Base-by-base conservation (phyloP, 2,888 invertebrate genomes). In the Lobophora halterata region DNA sequence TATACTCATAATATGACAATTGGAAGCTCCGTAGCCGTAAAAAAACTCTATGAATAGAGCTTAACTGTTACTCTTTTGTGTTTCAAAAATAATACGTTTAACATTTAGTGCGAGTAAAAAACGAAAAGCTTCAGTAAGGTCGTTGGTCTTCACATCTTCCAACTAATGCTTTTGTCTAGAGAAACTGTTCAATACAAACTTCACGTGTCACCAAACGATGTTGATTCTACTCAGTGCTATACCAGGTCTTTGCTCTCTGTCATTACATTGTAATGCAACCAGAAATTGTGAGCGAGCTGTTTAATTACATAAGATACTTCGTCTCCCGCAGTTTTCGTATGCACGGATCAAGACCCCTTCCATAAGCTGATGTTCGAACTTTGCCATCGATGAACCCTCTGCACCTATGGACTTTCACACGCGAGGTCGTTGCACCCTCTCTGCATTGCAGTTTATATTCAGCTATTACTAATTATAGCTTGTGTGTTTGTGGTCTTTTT, bases 181-280 rank as follows among this genome's bases (percentile, higher is more conserved):
- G 36, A 36, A 34, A 31, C 41, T 42, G 36, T 41, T 51, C 40
- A 48, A 46, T 41, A 44, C 43, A 44, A 30, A 33, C 33, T 34
- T 44, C 19, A 41, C 34, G 41, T 50, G 34, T 38, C 46, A 38
- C 48, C 46, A 46, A 49, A 49, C 38, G 36, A 44, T 44, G 46
- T 42, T 46, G 46, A 46, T 47, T 40, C 31, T 31, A 29, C 17
- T 36, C 19, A 20, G 40, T 21, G 30, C 5, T 27, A 38, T n/a
- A n/a, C n/a, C n/a, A n/a, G 47, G 51, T 43, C 47, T 42, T 51
- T 51, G 47, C 47, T 43, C 47, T 45, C 43, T 9, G 30, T 39
- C 23, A n/a, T n/a, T n/a, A 36, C 31, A 32, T 38, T 30, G 32
- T 31, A 39, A 30, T 40, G 32, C 29, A 28, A 28, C 31, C 14